Evolutionary conservation across 2,888 invertebrate species (phyloP), one percentile per base, ranked within the genome.

Genomic region (Nyleta sp.): DNA sequence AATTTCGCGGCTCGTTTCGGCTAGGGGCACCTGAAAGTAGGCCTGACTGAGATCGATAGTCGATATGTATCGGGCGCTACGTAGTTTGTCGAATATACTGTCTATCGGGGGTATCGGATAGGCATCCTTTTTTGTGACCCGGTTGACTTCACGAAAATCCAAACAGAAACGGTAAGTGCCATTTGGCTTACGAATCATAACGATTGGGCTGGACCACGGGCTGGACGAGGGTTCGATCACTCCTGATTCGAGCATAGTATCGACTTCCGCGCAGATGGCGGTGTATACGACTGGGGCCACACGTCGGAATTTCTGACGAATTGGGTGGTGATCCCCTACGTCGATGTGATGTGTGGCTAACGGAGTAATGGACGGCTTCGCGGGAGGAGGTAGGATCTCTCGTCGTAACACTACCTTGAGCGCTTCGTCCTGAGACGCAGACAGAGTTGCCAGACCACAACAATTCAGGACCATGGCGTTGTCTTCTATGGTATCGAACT

Each of bases 71-170:
- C 24, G 24, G 7, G 24, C 24, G 7, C 24, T 7, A 24, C 85
- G 62, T 0, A 89, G 72, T 20, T 81, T 78, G 31, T 87, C 84
- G n/a, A 88, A 59, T 7, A 86, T 88, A 1, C 80, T 67, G 0
- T 80, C 80, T 11, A 87, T 83, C 7, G 3, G 24, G 24, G 24
- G 24, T 7, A 24, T 5, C 3, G 24, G 24, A 7, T 24, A 24
- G 24, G 24, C 24, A 7, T 24, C 24, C 24, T 24, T 24, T 24
- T 24, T 24, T 24, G 24, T 24, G 7, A 24, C 7, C 7, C 7
- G 3, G 24, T 24, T 24, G 7, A 24, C 4, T 24, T 24, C 24
- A 3, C 24, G 24, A 24, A 83, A 8, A 2, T 35, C 48, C 11
- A 48, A 20, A 7, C 53, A 53, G 20, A 53, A 53, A 11, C 53